Conservation (phyloP, 1,140 invertebrate genomes). For the Psilanteris sp. region DNA sequence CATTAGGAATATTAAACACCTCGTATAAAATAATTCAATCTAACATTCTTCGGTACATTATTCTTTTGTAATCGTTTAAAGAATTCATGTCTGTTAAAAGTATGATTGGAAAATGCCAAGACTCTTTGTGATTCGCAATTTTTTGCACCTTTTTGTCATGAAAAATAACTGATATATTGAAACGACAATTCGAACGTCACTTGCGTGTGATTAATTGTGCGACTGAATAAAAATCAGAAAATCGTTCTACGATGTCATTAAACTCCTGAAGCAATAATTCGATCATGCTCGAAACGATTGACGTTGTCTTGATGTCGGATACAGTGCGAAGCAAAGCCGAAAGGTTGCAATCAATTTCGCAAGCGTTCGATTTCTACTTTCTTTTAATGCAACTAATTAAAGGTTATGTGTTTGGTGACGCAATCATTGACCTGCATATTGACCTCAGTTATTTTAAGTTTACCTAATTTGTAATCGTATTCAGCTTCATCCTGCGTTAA, state of each 20-base stretch:
- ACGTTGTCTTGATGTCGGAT: slow-evolving; percentile 1
- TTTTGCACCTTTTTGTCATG: background rate
- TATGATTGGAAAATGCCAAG: slow-evolving; percentile 20
- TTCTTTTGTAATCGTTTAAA: too few relatives aligned
- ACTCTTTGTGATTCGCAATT: slow-evolving; percentile 13
- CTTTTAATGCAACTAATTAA: slow-evolving; percentile 45
- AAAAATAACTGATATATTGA: slow-evolving; percentile 27
- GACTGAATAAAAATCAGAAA: slow-evolving; percentile 12
- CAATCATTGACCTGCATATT: slow-evolving; percentile 69
- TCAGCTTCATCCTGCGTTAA: slow-evolving; percentile 34
- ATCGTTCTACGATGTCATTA: slow-evolving; percentile 2
- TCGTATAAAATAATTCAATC: too few relatives aligned
- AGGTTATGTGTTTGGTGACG: slow-evolving; percentile 65
- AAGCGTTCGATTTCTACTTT: slow-evolving; percentile 18
- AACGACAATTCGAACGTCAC: slow-evolving; percentile 11
- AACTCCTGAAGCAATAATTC: slow-evolving; percentile 12
- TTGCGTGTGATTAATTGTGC: slow-evolving; percentile 17
- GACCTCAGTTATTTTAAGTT: slow-evolving; percentile 66
- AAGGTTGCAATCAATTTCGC: slow-evolving; percentile 42
- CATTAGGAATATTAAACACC: too few relatives aligned
- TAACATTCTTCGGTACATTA: too few relatives aligned
- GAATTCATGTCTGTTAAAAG: slow-evolving; percentile 18
- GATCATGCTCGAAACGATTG: slow-evolving; percentile 1
- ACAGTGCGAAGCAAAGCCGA: background rate
- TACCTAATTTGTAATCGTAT: slow-evolving; percentile 55